Evolutionary conservation across 1,140 invertebrate genomes (phyloP), one percentile per base, ranked within the genome.

Genomic region (Lutraria rhynchaena): DNA sequence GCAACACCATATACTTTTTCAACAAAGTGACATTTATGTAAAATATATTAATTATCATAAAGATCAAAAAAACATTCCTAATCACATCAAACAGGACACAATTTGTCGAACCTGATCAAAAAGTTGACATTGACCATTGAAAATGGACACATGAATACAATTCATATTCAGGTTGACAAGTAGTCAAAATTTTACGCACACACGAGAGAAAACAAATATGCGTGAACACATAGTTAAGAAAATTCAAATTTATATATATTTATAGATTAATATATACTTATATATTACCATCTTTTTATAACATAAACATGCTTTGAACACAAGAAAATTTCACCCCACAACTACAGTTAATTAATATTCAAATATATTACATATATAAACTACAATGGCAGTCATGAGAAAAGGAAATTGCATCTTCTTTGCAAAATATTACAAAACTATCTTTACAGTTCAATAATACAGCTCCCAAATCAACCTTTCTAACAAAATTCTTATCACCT

Each of bases 11-110:
- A n/a, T 53, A 44, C 37, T 41, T 49, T 78, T 78, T 78, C 75
- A 78, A 78, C 75, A 78, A 78, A 78, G 60, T 78, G 75, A 78
- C 75, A 78, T 78, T 78, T 78, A 67, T 78, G 75, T 78, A 78
- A 78, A 78, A 78, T 78, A 78, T 78, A 78, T 69, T 69, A 78
- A 49, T 33, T 65, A 51, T 78, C 44, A 78, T 78, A 78, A 67
- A 57, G 65, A 78, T 78, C 61, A 78, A 49, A 33, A 69, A 65
- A 78, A 78, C 75, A 78, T 9, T 78, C 75, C 75, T 53, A 17
- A 51, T 69, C 75, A 78, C 61, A 33, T 37, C 75, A 78, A 41
- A 49, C 75, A 41, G 35, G 49, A 49, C 22, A 69, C 22, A 41
- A 35, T 19, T 4, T 5, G 53, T 22, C n/a, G 4, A 55, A 55